A percentile compares a stretch with the other conserved stretches of the same genome.
phyloP scores from a whole-genome alignment of 2,888 invertebrate genomes.

The Eledona agricola region DNA sequence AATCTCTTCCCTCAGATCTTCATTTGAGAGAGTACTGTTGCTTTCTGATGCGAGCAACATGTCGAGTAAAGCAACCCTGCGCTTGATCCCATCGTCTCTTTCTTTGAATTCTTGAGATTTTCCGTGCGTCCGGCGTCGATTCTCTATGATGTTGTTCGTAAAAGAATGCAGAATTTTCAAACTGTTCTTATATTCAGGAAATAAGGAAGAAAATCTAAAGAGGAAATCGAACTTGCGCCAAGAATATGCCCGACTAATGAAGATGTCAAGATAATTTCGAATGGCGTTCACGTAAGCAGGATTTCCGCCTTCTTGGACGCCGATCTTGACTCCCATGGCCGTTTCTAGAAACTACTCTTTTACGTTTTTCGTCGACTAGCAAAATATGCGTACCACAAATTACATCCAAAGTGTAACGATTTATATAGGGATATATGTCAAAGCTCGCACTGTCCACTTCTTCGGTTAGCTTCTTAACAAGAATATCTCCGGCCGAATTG shows the following conservation, averaged over 20 bases:
- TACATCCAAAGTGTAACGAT: conserved; percentile 29
- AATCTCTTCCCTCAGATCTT: conserved; percentile 72
- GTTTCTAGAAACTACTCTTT: conserved; percentile 17
- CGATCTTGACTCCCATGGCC: conserved; percentile 66
- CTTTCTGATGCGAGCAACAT: conserved; percentile 69
- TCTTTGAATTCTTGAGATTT: background rate
- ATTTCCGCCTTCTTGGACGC: conserved; percentile 54
- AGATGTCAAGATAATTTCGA: conserved; percentile 12
- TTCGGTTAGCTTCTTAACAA: conserved; percentile 28
- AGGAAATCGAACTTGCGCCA: conserved; percentile 12
- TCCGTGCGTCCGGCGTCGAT: conserved; percentile 57
- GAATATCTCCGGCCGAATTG: conserved; percentile 18
- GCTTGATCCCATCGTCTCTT: conserved; percentile 56
- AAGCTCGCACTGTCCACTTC: conserved; percentile 16
- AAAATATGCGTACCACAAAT: conserved; percentile 37
- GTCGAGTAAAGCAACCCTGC: conserved; percentile 73
- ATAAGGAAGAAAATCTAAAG: conserved; percentile 6
- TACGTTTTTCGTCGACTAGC: background rate
- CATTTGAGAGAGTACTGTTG: conserved; percentile 66
- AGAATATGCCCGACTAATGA: conserved; percentile 16
- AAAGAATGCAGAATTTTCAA: conserved; percentile 64
- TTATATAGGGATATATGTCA: conserved; percentile 31
- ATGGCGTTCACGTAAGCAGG: conserved; percentile 62
- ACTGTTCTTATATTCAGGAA: conserved; percentile 64
- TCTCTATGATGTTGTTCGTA: conserved; percentile 65